Conservation (phyloP, 2,797 vertebrate species). For the Semotilus atromaculatus region DNA sequence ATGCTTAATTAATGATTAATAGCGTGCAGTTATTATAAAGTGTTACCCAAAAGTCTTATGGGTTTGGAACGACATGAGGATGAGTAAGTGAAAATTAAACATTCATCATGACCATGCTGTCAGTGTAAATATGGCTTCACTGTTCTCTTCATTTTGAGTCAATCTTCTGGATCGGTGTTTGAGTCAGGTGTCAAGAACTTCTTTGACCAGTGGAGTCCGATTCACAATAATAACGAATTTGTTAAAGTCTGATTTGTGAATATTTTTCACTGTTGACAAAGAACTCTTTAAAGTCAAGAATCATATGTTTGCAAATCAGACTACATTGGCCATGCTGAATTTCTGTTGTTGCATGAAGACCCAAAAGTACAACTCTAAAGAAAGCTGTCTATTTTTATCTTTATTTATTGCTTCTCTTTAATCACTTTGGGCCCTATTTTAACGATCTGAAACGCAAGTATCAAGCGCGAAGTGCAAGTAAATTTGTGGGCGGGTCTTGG, state of each 20-base stretch:
- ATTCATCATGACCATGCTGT: not conserved
- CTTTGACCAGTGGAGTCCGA: not conserved
- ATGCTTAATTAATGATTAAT: too few species aligned
- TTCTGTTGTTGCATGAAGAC: not conserved
- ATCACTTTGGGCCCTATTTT: too few species aligned
- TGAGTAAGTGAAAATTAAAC: not conserved
- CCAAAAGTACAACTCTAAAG: not conserved
- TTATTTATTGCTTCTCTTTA: not conserved
- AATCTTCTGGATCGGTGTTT: not conserved
- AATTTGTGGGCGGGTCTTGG: too few species aligned
- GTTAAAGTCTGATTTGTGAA: not conserved
- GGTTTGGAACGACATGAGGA: not conserved
- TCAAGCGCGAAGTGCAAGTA: too few species aligned
- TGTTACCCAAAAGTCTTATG: not conserved
- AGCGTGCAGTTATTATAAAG: too few species aligned
- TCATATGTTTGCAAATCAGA: not conserved
- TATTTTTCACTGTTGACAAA: not conserved
- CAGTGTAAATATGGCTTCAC: not conserved
- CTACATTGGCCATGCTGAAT: not conserved
- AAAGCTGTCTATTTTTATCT: not conserved
- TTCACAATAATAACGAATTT: not conserved
- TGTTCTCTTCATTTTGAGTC: not conserved
- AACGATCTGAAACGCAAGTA: too few species aligned
- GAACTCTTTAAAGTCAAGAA: not conserved
- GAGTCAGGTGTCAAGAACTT: not conserved